Conservation (phyloP, 2,113 vertebrate genomes). For the human (Homo sapiens) region GRCh38 chr11:73402501-73403000, state of each 20-base stretch:
- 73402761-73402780: not conserved
- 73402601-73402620: not conserved
- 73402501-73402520: not conserved
- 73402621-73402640: not conserved
- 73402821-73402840: not conserved
- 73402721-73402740: not conserved
- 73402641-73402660: not conserved
- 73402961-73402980: conserved; percentile 13
- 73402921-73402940: not conserved
- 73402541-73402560: not conserved
- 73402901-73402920: not conserved
- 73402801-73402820: not conserved
- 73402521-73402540: not conserved
- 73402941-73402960: not conserved
- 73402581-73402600: not conserved
- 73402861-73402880: not conserved
- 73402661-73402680: not conserved
- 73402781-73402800: conserved; percentile 8
- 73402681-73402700: not conserved
- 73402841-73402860: not conserved
- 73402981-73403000: not conserved
- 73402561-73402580: not conserved
- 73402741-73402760: not conserved
- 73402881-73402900: not conserved
- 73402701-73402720: not conserved